phyloP scores from a whole-genome alignment of 2,888 invertebrate genomes.

The Hemistola chrysoprasaria region DNA sequence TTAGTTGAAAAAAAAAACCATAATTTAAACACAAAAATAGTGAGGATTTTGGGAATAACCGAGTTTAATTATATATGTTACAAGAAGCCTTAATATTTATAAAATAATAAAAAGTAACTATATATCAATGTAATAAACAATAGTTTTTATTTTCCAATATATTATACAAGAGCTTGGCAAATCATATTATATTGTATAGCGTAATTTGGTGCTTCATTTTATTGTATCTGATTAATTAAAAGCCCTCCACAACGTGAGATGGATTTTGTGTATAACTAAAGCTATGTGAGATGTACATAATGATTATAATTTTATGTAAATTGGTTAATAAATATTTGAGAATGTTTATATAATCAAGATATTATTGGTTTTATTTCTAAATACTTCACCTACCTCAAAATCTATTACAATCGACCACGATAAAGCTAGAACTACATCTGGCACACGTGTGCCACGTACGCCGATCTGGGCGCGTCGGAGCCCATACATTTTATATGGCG shows the following conservation, averaged over 20 bases:
- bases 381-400: constrained; percentile 22
- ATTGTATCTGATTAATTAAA: constrained; percentile 73
- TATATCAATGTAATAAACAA: no score
- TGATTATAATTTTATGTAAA: constrained; percentile 80
- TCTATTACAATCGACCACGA: no score
- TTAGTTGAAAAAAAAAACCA: no score
- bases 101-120: constrained; percentile 11
- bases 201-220: constrained; percentile 77
- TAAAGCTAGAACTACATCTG: no score
- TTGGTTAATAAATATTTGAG: constrained; percentile 83
- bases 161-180: constrained; percentile 70
- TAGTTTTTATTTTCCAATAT: constrained; percentile 47
- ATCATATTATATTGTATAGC: constrained; percentile 57
- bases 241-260: constrained; percentile 78
- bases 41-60: no score
- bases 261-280: constrained; percentile 75
- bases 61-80: no score
- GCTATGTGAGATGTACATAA: constrained; percentile 80
- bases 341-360: constrained; percentile 82
- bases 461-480: no score
- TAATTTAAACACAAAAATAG: no score
- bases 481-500: no score
- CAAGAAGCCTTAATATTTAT: constrained; percentile 1
- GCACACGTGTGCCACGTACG: no score
- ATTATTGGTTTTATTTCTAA: constrained; percentile 42